Percentiles rank a stretch among this genome's conserved stretches.
These are phyloP conservation scores for Cryptosula pallasiana DNA, from an alignment of 2,888 invertebrate genomes.

Conservation along the genomic window DNA sequence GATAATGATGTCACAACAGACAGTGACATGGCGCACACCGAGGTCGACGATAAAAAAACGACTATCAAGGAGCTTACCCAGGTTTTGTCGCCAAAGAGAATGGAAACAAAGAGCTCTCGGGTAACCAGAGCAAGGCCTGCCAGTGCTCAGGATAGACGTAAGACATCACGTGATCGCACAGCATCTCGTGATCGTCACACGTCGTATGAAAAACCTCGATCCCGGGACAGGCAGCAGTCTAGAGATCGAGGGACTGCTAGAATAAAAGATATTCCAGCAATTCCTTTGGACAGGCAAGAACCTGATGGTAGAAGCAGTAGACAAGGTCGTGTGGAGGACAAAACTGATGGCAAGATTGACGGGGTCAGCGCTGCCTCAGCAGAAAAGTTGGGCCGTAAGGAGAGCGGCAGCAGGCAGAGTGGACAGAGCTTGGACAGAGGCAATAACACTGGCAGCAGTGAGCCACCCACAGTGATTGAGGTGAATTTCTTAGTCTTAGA, in stretches of 20 bases:
- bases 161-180: neutral
- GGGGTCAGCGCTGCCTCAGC: neutral
- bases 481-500: neutral
- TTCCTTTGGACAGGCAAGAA: conserved; percentile 11
- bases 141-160: conserved; percentile 21
- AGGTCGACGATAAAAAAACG: neutral
- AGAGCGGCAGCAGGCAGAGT: neutral
- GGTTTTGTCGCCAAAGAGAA: neutral
- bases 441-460: conserved; percentile 22
- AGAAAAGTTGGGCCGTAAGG: neutral
- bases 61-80: neutral
- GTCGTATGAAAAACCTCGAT: neutral
- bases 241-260: neutral
- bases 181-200: neutral
- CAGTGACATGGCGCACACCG: conserved; percentile 19
- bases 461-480: conserved; percentile 17
- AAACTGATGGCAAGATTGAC: neutral
- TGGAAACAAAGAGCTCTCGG: neutral
- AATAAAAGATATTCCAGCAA: neutral
- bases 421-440: conserved; percentile 15
- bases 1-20: conserved; percentile 19
- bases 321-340: conserved; percentile 12
- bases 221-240: neutral
- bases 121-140: neutral
- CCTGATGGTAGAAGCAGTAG: conserved; percentile 20